These are phyloP conservation scores for Apis laboriosa DNA, from an alignment of 1,140 invertebrate genomes.

Conservation along the genomic window DNA sequence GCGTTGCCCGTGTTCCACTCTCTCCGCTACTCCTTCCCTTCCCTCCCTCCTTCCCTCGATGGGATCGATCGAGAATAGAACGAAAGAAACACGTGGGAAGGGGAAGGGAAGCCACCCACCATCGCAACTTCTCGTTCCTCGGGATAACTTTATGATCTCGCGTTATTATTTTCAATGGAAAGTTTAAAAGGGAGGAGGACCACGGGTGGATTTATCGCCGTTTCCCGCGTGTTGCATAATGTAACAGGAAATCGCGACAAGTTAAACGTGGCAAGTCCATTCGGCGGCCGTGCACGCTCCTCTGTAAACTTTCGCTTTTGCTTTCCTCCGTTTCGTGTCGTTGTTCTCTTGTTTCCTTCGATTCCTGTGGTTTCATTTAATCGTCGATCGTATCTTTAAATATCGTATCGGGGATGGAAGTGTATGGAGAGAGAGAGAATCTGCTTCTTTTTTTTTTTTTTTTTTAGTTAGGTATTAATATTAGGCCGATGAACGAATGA, in stretches of 20 bases:
- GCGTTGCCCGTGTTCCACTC: constrained; percentile 18
- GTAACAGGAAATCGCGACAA: constrained; percentile 65
- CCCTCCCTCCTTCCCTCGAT: neutral
- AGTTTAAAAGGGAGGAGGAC: constrained; percentile 38
- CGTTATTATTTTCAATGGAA: constrained; percentile 74
- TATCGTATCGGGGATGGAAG: too few relatives aligned
- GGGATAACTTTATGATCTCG: constrained; percentile 63
- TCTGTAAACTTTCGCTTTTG: too few relatives aligned
- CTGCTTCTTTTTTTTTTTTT: neutral
- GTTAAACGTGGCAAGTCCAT: constrained; percentile 70
- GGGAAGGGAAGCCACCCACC: neutral
- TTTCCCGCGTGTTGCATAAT: constrained; percentile 70
- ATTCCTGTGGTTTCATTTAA: neutral
- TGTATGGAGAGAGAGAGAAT: too few relatives aligned
- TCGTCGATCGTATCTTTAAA: too few relatives aligned
- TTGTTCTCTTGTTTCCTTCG: too few relatives aligned
- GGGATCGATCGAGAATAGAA: neutral
- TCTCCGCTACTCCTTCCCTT: neutral
- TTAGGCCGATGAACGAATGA: too few relatives aligned
- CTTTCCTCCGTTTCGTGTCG: neutral
- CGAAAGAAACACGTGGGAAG: neutral
- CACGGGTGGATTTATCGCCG: constrained; percentile 64
- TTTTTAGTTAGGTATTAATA: too few relatives aligned
- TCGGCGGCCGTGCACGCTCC: constrained; percentile 16
- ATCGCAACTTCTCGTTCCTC: constrained; percentile 46